A percentile compares a stretch with the other conserved stretches of the same genome.
Evolutionary conservation across 2,113 vertebrate species (phyloP).

Genomic region (Fregata magnificens): DNA sequence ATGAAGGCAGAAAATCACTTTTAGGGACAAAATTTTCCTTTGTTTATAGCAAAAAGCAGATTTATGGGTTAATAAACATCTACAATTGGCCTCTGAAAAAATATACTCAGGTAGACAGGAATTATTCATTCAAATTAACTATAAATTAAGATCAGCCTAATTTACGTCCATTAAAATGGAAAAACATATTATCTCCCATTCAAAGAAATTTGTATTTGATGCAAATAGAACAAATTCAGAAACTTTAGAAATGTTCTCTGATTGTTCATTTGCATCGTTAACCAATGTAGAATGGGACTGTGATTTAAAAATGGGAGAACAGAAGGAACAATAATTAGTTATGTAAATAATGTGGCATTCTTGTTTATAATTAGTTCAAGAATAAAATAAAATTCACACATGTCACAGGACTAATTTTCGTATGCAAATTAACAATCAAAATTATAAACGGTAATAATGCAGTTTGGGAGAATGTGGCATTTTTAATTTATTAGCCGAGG

Average conservation of each 20-base stretch:
- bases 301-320: conserved; percentile 82
- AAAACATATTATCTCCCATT: conserved; percentile 78
- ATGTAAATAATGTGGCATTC: conserved; percentile 99
- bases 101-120: conserved; percentile 78
- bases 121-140: conserved; percentile 82
- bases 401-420: conserved; percentile 97
- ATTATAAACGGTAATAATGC: conserved; percentile 98
- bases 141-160: conserved; percentile 85
- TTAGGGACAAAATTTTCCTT: neutral
- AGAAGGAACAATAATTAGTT: conserved; percentile 99
- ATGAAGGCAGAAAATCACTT: neutral
- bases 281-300: conserved; percentile 69
- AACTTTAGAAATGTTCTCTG: conserved; percentile 80
- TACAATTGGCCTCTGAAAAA: conserved; percentile 69
- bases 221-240: conserved; percentile 80
- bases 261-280: conserved; percentile 79
- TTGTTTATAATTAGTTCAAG: conserved; percentile 99
- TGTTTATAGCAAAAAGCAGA: conserved; percentile 37
- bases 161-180: conserved; percentile 84
- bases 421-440: conserved; percentile 99
- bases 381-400: conserved; percentile 87
- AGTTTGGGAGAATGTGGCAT: conserved; percentile 88
- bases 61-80: conserved; percentile 80
- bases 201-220: conserved; percentile 81
- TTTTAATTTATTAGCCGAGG: conserved; percentile 89